phyloP scores from a whole-genome alignment of 1,140 invertebrate genomes.

The Gryllus bimaculatus region DNA sequence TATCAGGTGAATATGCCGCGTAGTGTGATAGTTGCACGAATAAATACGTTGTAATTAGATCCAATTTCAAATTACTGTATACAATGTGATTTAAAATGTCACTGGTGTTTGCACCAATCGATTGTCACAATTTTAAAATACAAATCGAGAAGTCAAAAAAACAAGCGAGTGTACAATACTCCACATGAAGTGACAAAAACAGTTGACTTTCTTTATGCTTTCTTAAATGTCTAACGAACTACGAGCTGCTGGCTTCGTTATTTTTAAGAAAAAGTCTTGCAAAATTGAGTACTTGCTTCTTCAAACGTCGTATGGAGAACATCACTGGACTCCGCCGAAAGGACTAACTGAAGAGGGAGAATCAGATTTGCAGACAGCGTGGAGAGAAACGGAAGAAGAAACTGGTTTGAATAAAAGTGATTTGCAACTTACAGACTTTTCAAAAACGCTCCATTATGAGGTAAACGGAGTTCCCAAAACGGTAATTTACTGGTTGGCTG shows the following conservation, averaged over 20 bases:
- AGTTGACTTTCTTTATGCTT: no score
- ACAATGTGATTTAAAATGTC: no score
- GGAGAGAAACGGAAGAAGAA: constrained; percentile 84
- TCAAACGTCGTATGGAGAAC: constrained; percentile 22
- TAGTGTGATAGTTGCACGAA: no score
- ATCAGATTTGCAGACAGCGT: constrained; percentile 63
- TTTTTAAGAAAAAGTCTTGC: constrained; percentile 12
- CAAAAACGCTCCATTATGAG: constrained; percentile 37
- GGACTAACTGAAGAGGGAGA: constrained; percentile 80
- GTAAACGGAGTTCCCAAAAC: constrained; percentile 67
- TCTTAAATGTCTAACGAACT: not conserved
- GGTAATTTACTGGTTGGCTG: constrained; percentile 80
- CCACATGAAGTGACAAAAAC: no score
- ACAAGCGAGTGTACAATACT: no score
- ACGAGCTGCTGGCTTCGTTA: constrained; percentile 18
- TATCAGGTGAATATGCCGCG: no score
- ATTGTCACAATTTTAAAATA: no score
- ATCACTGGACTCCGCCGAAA: constrained; percentile 26
- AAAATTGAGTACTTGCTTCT: constrained; percentile 23
- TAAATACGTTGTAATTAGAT: no score
- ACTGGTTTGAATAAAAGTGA: constrained; percentile 49
- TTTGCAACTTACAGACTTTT: constrained; percentile 30
- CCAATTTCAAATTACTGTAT: no score
- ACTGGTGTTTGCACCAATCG: no score
- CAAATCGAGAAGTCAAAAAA: no score